Conservation (phyloP, 2,888 invertebrate species). For the Cephus pulcher region DNA sequence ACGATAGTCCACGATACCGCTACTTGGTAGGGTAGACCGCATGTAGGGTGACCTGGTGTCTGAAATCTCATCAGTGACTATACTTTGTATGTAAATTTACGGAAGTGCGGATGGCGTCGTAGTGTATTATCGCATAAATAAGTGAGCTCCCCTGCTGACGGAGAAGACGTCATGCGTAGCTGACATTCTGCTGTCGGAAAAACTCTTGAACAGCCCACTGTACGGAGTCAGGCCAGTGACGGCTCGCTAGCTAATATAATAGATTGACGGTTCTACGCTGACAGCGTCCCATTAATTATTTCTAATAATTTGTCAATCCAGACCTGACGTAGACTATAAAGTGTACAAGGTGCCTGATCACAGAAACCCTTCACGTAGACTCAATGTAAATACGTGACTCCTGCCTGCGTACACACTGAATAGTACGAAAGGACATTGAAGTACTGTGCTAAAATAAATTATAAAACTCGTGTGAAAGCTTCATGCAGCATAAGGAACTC, state of each 20-base stretch:
- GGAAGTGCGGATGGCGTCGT: neutral
- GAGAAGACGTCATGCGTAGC: neutral
- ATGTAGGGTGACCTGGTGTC: neutral
- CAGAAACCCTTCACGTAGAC: neutral
- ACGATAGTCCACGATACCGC: neutral
- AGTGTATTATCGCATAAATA: neutral
- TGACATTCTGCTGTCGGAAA: neutral
- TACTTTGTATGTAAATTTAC: neutral
- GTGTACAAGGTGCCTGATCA: neutral
- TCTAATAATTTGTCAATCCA: neutral
- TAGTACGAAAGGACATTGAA: neutral
- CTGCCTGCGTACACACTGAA: neutral
- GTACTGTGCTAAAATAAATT: neutral
- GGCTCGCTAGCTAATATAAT: neutral
- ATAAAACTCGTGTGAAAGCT: neutral
- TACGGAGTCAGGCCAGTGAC: neutral
- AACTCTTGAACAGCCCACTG: neutral
- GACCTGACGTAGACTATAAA: neutral
- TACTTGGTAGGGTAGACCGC: neutral
- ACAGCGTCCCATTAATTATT: neutral
- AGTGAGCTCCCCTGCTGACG: neutral
- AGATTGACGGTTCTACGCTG: neutral
- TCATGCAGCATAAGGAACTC: neutral
- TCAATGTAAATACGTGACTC: neutral
- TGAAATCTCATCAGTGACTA: neutral